These are phyloP conservation scores for Sardina pilchardus DNA, from an alignment of 2,113 vertebrate genomes.

Conservation along the genomic window DNA sequence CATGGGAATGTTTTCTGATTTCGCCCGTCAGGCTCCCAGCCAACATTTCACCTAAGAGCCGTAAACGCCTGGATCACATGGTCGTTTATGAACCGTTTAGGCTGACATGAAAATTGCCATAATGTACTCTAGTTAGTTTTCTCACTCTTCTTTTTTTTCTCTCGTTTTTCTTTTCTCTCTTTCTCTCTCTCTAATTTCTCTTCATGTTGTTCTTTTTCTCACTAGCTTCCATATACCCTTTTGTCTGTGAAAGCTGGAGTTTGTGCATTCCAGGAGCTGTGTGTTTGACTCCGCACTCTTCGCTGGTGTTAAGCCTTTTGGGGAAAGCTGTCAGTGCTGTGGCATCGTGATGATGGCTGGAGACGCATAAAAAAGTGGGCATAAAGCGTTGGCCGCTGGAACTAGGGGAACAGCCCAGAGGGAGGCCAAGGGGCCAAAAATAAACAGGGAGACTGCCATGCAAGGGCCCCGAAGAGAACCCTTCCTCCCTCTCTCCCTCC, in stretches of 20 bases:
- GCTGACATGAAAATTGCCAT: conserved; percentile 15
- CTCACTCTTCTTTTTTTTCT: background rate
- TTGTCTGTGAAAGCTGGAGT: background rate
- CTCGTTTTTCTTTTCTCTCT: background rate
- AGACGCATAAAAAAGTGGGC: conserved; percentile 3
- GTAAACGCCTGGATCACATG: conserved; percentile 12
- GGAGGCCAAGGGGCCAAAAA: conserved; percentile 1
- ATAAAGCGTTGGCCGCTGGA: background rate
- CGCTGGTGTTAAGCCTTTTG: background rate
- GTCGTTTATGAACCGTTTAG: background rate
- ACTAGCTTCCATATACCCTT: background rate
- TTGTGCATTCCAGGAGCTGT: conserved; percentile 11
- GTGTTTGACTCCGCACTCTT: background rate
- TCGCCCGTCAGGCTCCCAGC: background rate
- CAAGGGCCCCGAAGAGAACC: background rate
- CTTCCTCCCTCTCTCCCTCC: background rate
- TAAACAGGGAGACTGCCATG: background rate
- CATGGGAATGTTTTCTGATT: background rate
- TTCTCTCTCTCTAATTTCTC: background rate
- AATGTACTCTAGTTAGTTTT: conserved; percentile 13
- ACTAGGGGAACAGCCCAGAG: background rate
- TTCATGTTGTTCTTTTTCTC: background rate
- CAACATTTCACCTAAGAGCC: conserved; percentile 1
- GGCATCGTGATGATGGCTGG: background rate
- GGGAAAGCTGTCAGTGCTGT: background rate